Base-by-base conservation (phyloP, 2,113 vertebrate species). In the Saguinus midas region DNA sequence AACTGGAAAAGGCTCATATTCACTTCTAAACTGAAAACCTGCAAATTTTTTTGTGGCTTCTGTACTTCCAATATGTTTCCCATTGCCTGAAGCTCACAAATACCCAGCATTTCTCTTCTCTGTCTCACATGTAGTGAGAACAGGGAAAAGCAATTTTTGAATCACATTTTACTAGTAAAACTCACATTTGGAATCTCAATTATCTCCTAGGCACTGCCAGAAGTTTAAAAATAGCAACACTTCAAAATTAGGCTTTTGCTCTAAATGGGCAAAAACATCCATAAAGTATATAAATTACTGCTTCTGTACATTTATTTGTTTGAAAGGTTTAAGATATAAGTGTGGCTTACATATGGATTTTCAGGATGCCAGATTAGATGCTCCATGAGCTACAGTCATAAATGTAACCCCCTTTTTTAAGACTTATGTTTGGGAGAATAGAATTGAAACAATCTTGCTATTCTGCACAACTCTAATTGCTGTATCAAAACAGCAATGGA, bases 211-310 rank as follows among this genome's bases (percentile, higher is more conserved):
- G 90, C 97, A 97, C 81, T 98, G 98, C 98, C 98, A 98, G 97
- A 98, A 98, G 97, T 98, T 98, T 98, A 98, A 98, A 98, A 98
- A 98, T 98, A 98, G 98, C 98, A 98, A 98, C 98, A 98, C 98
- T 98, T 98, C 97, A 98, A 98, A 98, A 98, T 98, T 98, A 98
- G 98, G 98, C 97, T 98, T 98, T 98, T 98, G 97, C 98, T 98
- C 98, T 98, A 97, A 98, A 98, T 97, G 97, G 97, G 97, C 97
- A 98, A 98, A 98, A 98, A 97, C 97, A 96, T 98, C 96, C 98
- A 98, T 98, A 98, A 96, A 98, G 98, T 98, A 98, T 97, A 98
- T 98, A 98, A 98, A 98, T 98, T 96, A 66, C 96, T 97, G 96
- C 64, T 98, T 98, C 97, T 97, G 92, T 96, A 97, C 79, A 94